Conservation (phyloP, 1,140 invertebrate genomes). For the Caenorhabditis brenneri region DNA sequence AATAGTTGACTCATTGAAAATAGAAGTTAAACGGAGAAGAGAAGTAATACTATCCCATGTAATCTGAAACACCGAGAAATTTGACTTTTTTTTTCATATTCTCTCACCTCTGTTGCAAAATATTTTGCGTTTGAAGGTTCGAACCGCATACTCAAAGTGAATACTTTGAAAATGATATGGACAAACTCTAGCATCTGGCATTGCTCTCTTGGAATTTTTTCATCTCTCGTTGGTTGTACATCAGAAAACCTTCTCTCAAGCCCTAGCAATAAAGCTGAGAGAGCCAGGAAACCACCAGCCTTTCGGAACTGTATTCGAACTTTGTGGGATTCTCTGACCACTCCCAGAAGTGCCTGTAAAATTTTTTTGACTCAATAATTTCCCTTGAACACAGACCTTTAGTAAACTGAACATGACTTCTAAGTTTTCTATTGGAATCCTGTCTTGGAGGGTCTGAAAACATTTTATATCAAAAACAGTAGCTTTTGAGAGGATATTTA, state of each 20-base stretch:
- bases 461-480: constrained; percentile 33
- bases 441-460: constrained; percentile 26
- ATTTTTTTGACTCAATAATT: not conserved
- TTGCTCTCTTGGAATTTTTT: constrained; percentile 48
- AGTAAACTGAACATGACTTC: constrained; percentile 52
- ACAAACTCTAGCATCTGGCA: constrained; percentile 73
- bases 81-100: not conserved
- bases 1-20: constrained; percentile 57
- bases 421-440: constrained; percentile 48
- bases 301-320: constrained; percentile 94
- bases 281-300: constrained; percentile 94
- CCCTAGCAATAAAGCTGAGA: constrained; percentile 91
- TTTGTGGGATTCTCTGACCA: constrained; percentile 79
- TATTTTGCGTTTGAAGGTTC: constrained; percentile 98
- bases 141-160: constrained; percentile 95
- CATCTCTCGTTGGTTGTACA: constrained; percentile 70
- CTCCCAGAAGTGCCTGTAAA: constrained; percentile 60
- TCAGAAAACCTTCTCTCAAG: constrained; percentile 76
- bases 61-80: constrained; percentile 57
- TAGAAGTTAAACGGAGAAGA: constrained; percentile 60
- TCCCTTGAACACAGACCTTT: constrained; percentile 20
- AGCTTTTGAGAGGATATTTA: not conserved
- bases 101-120: constrained; percentile 86
- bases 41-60: constrained; percentile 63
- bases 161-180: constrained; percentile 89